Evolutionary conservation across 2,113 vertebrate genomes (phyloP), one percentile per base, ranked within the genome.

Genomic region (Menura novaehollandiae): DNA sequence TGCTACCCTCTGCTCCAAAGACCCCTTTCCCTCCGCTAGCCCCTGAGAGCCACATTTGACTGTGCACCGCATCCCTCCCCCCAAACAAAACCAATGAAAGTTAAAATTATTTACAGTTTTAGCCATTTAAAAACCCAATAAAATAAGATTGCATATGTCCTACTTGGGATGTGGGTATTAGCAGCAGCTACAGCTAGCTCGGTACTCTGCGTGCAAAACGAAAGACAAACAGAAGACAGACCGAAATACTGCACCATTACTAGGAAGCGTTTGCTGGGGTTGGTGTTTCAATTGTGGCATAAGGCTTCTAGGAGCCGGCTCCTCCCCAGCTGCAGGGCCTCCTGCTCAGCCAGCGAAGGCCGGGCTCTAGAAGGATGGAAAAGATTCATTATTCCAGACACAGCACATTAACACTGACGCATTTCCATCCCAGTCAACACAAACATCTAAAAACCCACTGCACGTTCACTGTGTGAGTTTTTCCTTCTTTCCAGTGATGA

Each of bases 41-140:
- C 64, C 76, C 53, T 2, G 32, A 91, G 43, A 71, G 72, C 69
- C 69, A n/a, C 20, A 9, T 82, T 33, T 35, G 78, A 67, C 58
- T 81, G 58, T 37, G 80, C 87, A 46, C 63, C 46, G 80, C 79
- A 24, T 10, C 72, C 88, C 66, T 68, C 51, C 84, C 47, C 47
- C 47, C 30, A 56, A 55, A 82, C 62, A 11, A 85, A 96, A 90
- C 78, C 92, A 93, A 81, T 49, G 56, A 66, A 96, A 96, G 71
- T 91, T 95, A 91, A 96, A 98, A 86, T 95, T 97, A 96, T 97
- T 97, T 97, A 97, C 97, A 97, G 83, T 91, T 81, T 78, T 67
- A 92, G 96, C 96, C 88, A 96, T 95, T 95, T 96, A 95, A 96
- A 95, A 96, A 91, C 90, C 91, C 87, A 95, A 92, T 92, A 85